Base-by-base conservation (phyloP, 2,888 invertebrate species). In the Drosophila merina region DNA sequence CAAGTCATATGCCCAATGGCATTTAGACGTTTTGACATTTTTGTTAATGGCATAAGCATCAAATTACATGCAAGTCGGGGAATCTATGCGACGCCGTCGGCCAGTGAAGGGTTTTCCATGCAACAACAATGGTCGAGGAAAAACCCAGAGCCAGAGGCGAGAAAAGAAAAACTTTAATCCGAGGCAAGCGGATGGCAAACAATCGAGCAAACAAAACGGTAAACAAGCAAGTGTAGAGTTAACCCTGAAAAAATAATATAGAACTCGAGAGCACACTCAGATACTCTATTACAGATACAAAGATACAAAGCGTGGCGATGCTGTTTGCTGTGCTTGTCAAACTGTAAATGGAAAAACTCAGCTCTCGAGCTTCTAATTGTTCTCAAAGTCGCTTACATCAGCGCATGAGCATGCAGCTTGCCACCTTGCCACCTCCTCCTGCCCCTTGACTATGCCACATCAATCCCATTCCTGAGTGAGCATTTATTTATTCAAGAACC, bases 41-140 rank as follows among this genome's bases (percentile, higher is more conserved):
- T 86, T 78, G 78, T 82, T 85, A 85, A 86, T 86, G 82, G 85
- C 74, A 75, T 72, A 77, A 79, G 79, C 82, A 86, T 85, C 85
- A 86, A 86, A 86, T 85, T 85, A 84, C 84, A 79, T 67, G 14
- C 14, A 14, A 72, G n/a, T n/a, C n/a, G n/a, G n/a, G n/a, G n/a
- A n/a, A n/a, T n/a, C n/a, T n/a, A n/a, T n/a, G n/a, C n/a, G n/a
- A n/a, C n/a, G n/a, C 60, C 69, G 14, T 14, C 14, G 14, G 14
- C 14, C 14, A 51, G 69, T 70, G 69, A 70, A 70, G 69, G 69
- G 69, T 70, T 59, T 70, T 70, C 55, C 69, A 69, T 36, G 28
- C 40, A 30, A 12, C 54, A 58, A 36, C 33, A 20, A 9, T 20
- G 6, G 14, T 12, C 12, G n/a, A 2, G n/a, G n/a, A 33, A 33